phyloP scores from a whole-genome alignment of 2,113 vertebrate species.

The Rhadina sibilatrix region DNA sequence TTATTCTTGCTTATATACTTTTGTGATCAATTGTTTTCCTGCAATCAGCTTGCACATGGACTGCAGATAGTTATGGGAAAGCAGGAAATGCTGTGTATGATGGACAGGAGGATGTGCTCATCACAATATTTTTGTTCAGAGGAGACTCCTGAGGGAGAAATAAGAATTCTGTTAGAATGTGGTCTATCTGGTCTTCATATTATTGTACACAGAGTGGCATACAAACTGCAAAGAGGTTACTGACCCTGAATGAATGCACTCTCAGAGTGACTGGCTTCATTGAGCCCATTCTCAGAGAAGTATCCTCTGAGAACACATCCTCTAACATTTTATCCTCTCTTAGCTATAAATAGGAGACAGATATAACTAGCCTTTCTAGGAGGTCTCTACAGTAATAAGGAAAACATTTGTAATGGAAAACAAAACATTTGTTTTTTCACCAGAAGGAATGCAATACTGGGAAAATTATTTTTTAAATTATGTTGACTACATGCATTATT shows the following conservation, averaged over 20 bases:
- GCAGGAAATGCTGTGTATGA: neutral
- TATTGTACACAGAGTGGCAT: neutral
- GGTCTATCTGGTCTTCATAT: neutral
- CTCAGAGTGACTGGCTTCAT: neutral
- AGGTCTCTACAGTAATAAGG: neutral
- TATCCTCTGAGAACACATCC: neutral
- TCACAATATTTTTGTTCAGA: neutral
- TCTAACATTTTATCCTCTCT: neutral
- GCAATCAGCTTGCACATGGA: neutral
- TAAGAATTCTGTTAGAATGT: neutral
- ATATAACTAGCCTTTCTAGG: neutral
- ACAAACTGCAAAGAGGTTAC: neutral
- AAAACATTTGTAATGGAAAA: neutral
- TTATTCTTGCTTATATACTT: neutral
- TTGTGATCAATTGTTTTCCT: neutral
- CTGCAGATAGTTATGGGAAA: neutral
- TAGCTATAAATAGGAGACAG: neutral
- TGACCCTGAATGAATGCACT: neutral
- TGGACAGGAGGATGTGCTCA: neutral
- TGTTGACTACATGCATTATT: neutral
- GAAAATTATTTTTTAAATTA: neutral
- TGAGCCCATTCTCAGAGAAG: neutral
- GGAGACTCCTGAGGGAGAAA: neutral
- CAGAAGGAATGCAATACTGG: neutral
- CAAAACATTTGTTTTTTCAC: neutral